phyloP scores from a whole-genome alignment of 2,888 invertebrate genomes.

The Pyrgus malvae region DNA sequence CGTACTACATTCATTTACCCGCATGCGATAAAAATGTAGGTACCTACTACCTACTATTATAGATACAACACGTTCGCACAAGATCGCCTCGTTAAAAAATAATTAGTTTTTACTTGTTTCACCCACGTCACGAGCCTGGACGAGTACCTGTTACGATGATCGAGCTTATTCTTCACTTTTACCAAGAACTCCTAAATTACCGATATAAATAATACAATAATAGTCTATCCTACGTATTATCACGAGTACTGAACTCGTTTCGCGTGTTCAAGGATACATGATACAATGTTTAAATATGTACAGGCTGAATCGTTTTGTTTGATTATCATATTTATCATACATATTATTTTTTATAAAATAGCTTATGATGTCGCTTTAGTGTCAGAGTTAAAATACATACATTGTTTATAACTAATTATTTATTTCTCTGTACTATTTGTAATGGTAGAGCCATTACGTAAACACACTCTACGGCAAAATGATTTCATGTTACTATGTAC shows the following conservation, averaged over 20 bases:
- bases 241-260: slow-evolving; percentile 10
- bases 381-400: too few relatives aligned
- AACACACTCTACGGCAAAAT: too few relatives aligned
- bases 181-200: neutral
- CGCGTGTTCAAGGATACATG: slow-evolving; percentile 14
- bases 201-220: too few relatives aligned
- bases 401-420: too few relatives aligned
- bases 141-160: too few relatives aligned
- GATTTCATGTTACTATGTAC: too few relatives aligned
- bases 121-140: slow-evolving; percentile 1
- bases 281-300: slow-evolving; percentile 4
- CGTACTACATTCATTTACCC: slow-evolving; percentile 42
- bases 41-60: neutral
- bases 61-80: slow-evolving; percentile 39
- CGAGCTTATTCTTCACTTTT: neutral
- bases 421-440: too few relatives aligned
- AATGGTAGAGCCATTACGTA: too few relatives aligned
- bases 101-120: slow-evolving; percentile 27
- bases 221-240: slow-evolving; percentile 1
- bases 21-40: slow-evolving; percentile 46
- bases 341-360: neutral
- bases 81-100: slow-evolving; percentile 10
- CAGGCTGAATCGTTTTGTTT: neutral
- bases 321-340: slow-evolving; percentile 10
- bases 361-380: too few relatives aligned